A percentile compares a stretch with the other conserved stretches of the same genome.
Evolutionary conservation across 2,113 vertebrate species (phyloP).

Genomic region (Tragelaphus buxtoni): DNA sequence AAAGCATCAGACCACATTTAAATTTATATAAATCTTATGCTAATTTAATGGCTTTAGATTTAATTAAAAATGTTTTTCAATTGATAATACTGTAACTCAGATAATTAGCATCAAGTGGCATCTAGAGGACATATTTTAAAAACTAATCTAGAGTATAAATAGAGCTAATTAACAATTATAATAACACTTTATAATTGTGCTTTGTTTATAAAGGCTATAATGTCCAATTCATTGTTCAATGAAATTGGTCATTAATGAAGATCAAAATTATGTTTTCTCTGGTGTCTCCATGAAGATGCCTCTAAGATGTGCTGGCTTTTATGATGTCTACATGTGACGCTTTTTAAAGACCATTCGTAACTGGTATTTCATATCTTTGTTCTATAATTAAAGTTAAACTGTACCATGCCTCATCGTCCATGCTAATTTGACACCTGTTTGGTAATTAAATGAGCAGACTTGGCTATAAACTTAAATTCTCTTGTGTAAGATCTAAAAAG

Average conservation of each 20-base stretch:
- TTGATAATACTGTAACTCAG: slow-evolving; percentile 80
- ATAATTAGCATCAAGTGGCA: slow-evolving; percentile 85
- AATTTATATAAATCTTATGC: slow-evolving; percentile 78
- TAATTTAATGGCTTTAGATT: slow-evolving; percentile 81
- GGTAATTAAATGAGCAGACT: not conserved
- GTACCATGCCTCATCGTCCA: not conserved
- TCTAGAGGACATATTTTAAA: slow-evolving; percentile 83
- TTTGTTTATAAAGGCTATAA: slow-evolving; percentile 81
- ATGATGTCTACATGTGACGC: not conserved
- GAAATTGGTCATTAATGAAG: slow-evolving; percentile 75
- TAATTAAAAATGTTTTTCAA: slow-evolving; percentile 85
- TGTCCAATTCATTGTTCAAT: slow-evolving; percentile 66
- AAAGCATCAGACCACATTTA: slow-evolving; percentile 74
- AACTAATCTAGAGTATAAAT: slow-evolving; percentile 80
- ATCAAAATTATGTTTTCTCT: slow-evolving; percentile 70
- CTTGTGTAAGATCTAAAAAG: not conserved
- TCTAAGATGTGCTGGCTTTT: not conserved
- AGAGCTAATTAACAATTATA: slow-evolving; percentile 82
- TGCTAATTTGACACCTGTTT: not conserved
- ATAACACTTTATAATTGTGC: slow-evolving; percentile 78
- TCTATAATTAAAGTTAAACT: not conserved
- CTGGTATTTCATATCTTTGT: not conserved
- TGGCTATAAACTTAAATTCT: not conserved
- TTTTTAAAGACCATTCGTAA: not conserved
- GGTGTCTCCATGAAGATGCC: slow-evolving; percentile 9